Conservation (phyloP, 2,888 invertebrate species). For the Dugesia japonica region DNA sequence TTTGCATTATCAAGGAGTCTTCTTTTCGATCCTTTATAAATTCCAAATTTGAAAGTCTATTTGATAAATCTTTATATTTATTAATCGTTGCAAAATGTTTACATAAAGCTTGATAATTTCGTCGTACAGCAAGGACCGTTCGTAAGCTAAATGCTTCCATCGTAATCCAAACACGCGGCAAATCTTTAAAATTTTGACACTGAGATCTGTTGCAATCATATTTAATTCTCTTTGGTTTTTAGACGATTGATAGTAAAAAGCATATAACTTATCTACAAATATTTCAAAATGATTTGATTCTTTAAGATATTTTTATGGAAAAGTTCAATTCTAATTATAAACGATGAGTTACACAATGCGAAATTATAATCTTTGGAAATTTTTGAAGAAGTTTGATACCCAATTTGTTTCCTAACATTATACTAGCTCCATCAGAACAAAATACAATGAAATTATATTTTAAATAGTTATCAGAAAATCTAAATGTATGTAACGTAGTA, state of each 20-base stretch:
- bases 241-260: constrained; percentile 6
- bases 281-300: constrained; percentile 1
- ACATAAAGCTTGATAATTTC: constrained; percentile 12
- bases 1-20: not conserved
- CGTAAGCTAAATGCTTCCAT: not conserved
- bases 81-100: not conserved
- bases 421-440: too few species aligned
- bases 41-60: not conserved
- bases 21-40: not conserved
- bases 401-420: too few species aligned
- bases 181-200: constrained; percentile 10
- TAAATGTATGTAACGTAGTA: too few species aligned
- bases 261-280: constrained; percentile 1
- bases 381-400: too few species aligned
- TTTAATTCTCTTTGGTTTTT: not conserved
- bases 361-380: too few species aligned
- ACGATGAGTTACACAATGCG: too few species aligned
- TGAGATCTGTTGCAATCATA: not conserved
- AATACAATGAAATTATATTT: too few species aligned
- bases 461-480: too few species aligned
- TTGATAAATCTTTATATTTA: not conserved
- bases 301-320: not conserved
- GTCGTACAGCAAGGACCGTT: not conserved
- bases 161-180: not conserved
- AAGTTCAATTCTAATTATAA: not conserved